These are phyloP conservation scores for Babylonia areolata DNA, from an alignment of 1,140 invertebrate genomes.

Conservation along the genomic window DNA sequence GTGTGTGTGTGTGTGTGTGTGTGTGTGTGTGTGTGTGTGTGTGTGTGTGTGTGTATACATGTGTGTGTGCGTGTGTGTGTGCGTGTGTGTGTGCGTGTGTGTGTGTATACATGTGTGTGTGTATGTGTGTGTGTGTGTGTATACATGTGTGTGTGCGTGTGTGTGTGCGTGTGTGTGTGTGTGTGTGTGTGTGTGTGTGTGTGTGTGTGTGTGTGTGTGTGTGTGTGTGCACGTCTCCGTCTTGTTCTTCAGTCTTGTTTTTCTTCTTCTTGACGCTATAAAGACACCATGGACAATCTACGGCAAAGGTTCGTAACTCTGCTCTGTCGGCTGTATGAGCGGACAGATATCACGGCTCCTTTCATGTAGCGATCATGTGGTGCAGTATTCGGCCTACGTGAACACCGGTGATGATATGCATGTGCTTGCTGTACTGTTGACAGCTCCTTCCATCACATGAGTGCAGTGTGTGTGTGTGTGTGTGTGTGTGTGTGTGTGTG, in stretches of 20 bases:
- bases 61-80: not conserved
- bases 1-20: constrained; percentile 2
- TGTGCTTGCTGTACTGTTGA: not conserved
- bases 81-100: not conserved
- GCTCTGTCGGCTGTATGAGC: not conserved
- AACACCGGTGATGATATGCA: not conserved
- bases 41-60: not conserved
- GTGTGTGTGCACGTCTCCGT: too few species aligned
- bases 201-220: too few species aligned
- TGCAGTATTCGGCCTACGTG: not conserved
- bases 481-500: too few species aligned
- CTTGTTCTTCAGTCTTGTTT: not conserved
- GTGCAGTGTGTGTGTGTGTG: too few species aligned
- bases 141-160: not conserved
- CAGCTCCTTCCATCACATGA: too few species aligned
- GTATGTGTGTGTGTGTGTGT: not conserved
- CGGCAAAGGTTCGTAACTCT: not conserved
- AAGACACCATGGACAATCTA: not conserved
- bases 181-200: too few species aligned
- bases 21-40: constrained; percentile 3
- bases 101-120: not conserved
- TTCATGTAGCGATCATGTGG: not conserved
- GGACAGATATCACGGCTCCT: too few species aligned
- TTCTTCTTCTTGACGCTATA: not conserved
- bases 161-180: constrained; percentile 1